phyloP scores from a whole-genome alignment of 1,140 invertebrate genomes.

The Drosophila sechellia region DNA sequence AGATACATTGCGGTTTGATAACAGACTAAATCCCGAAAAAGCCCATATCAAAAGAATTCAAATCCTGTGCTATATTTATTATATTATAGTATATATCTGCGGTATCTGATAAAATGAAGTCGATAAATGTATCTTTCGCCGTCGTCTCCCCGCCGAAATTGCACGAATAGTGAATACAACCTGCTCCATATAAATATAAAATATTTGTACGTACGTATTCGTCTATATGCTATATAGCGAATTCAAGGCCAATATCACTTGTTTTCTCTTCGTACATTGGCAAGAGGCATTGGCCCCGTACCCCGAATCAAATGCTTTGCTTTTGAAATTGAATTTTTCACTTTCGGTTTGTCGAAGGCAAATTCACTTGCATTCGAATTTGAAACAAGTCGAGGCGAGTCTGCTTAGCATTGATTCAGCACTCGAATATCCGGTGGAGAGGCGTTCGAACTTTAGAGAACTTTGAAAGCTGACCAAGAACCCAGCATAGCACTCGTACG shows the following conservation, averaged over 20 bases:
- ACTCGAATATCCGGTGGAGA: slow-evolving; percentile 28
- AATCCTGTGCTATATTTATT: background rate
- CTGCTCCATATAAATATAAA: slow-evolving; percentile 32
- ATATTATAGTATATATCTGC: background rate
- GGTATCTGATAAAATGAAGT: slow-evolving; percentile 12
- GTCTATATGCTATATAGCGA: slow-evolving; percentile 20
- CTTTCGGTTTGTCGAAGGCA: slow-evolving; percentile 44
- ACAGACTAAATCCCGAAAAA: no score
- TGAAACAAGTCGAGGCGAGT: slow-evolving; percentile 13
- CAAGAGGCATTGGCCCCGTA: slow-evolving; percentile 71
- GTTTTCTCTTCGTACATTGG: slow-evolving; percentile 52
- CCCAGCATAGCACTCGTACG: slow-evolving; percentile 3
- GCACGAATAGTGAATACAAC: slow-evolving; percentile 19
- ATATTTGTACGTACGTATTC: slow-evolving; percentile 15
- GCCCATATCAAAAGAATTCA: no score
- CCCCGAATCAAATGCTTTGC: slow-evolving; percentile 39
- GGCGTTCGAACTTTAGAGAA: slow-evolving; percentile 14
- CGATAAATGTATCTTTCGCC: slow-evolving; percentile 2
- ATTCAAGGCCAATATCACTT: slow-evolving; percentile 79
- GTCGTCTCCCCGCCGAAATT: slow-evolving; percentile 6
- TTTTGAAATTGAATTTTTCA: slow-evolving; percentile 54
- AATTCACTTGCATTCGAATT: slow-evolving; percentile 18
- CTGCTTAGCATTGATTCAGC: slow-evolving; percentile 40
- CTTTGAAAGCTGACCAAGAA: slow-evolving; percentile 1
- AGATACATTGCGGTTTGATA: no score